Evolutionary conservation across 1,140 invertebrate species (phyloP).

Genomic region (Melipona quadrifasciata): DNA sequence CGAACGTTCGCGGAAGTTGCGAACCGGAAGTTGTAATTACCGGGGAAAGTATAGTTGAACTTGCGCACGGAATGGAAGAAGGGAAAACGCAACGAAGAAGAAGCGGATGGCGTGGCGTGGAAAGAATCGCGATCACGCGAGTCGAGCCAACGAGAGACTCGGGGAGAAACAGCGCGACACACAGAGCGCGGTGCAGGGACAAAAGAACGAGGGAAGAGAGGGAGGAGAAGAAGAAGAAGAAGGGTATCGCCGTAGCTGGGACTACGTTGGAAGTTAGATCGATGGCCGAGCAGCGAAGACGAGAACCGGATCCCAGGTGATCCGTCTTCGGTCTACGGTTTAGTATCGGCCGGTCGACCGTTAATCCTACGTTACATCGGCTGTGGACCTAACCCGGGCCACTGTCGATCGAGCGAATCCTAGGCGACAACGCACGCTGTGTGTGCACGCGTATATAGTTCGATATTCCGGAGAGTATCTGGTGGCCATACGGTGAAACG

Average conservation of each 20-base stretch:
- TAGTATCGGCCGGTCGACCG: slow-evolving; percentile 40
- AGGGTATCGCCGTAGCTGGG: background rate
- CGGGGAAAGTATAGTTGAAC: background rate
- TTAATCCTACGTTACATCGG: slow-evolving; percentile 64
- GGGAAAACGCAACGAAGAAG: background rate
- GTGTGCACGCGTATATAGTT: slow-evolving; percentile 19
- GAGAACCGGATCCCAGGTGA: slow-evolving; percentile 46
- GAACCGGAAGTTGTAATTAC: background rate
- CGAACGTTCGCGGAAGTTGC: background rate
- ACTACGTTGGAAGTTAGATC: slow-evolving; percentile 37
- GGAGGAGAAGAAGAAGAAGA: no score
- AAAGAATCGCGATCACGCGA: background rate
- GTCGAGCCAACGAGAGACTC: background rate
- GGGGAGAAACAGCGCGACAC: no score
- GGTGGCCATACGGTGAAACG: slow-evolving; percentile 51
- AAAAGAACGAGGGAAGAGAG: background rate
- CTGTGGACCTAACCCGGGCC: slow-evolving; percentile 19
- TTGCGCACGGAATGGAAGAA: background rate
- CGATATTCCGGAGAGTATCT: slow-evolving; percentile 28
- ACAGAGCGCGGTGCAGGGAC: background rate
- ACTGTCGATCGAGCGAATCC: slow-evolving; percentile 24
- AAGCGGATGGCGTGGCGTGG: background rate
- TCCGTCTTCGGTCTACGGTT: slow-evolving; percentile 48
- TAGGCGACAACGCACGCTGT: slow-evolving; percentile 21
- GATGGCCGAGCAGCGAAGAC: slow-evolving; percentile 50